Evolutionary conservation across 2,113 vertebrate genomes (phyloP), one percentile per base, ranked within the genome.

Genomic region (Psephotus haematonotus): DNA sequence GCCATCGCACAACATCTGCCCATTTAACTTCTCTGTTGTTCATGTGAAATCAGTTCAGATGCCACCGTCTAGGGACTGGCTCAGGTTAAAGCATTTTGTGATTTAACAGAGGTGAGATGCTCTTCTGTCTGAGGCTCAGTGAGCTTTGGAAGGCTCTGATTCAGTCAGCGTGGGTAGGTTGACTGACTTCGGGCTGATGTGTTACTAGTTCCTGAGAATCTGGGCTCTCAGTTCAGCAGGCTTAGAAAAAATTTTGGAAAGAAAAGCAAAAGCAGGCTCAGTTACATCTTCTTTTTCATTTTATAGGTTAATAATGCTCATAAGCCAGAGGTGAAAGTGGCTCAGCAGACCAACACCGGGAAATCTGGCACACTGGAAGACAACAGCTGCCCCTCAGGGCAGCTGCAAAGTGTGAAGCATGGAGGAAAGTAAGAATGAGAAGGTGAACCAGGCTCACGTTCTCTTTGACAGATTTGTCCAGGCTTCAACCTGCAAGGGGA

Each of bases 401-500:
- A 92, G 89, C 84, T 86, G 92, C 39, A 2, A 27, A 81, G 88
- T 39, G 77, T 90, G 92, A 94, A 98, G 82, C 91, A 98, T 98
- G 98, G 98, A 98, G 77, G 98, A 98, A 31, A 96, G 95, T 9
- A 97, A 97, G 65, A 98, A 97, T 0, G 98, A 98, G 69, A 97
- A 98, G 60, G 97, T 98, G 52, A 99, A 99, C 96, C 98, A 83
- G 55, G 98, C 99, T 64, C 99, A 99, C 1, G 92, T 98, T 92
- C 98, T 99, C 92, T 99, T 99, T 10, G 99, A 99, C 98, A 98
- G 98, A 64, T 99, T 99, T 57, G 99, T 99, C 96, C 99, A 99
- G 97, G 99, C 98, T 63, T 97, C 97, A 91, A 99, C 99, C n/a
- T 99, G 98, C 82, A 99, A 99, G 95, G 99, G 99, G 59, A 99